These are phyloP conservation scores for Pimpla rufipes DNA, from an alignment of 2,888 invertebrate genomes.

Conservation along the genomic window DNA sequence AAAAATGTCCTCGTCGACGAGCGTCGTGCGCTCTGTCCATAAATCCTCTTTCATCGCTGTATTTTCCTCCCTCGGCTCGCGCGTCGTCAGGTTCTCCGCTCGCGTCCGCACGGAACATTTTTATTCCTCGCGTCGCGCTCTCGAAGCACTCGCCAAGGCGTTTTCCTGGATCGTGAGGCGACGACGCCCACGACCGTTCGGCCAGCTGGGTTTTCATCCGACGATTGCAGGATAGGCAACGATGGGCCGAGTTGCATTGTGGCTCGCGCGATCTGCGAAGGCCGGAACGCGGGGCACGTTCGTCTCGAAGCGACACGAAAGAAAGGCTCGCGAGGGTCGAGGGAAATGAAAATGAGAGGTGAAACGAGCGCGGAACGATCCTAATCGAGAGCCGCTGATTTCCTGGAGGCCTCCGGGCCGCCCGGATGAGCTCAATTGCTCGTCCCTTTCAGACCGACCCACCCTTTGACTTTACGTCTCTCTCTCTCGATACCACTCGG, in stretches of 20 bases:
- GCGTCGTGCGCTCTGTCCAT: neutral
- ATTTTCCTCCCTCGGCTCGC: neutral
- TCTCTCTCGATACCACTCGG: constrained; percentile 5
- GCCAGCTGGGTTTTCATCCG: constrained; percentile 26
- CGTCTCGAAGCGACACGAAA: constrained; percentile 9
- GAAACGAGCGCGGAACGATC: constrained; percentile 51
- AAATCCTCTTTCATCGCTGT: constrained; percentile 9
- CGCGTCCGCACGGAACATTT: constrained; percentile 40
- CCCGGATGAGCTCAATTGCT: constrained; percentile 60
- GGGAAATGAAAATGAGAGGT: constrained; percentile 55
- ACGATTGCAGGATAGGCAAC: neutral
- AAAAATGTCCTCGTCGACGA: no score
- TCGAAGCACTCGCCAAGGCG: constrained; percentile 6
- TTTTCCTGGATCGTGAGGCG: constrained; percentile 24
- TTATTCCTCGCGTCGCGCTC: constrained; percentile 39
- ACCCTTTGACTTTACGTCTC: neutral
- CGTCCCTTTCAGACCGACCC: constrained; percentile 23
- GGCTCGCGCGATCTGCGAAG: constrained; percentile 1
- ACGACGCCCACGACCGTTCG: neutral
- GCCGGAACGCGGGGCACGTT: constrained; percentile 34
- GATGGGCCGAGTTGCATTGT: constrained; percentile 10
- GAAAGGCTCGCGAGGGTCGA: neutral
- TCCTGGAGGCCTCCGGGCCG: constrained; percentile 36
- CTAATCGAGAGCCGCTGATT: constrained; percentile 62
- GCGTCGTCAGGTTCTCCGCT: constrained; percentile 3